phyloP scores from a whole-genome alignment of 2,888 invertebrate genomes.

The Erebia aethiops region DNA sequence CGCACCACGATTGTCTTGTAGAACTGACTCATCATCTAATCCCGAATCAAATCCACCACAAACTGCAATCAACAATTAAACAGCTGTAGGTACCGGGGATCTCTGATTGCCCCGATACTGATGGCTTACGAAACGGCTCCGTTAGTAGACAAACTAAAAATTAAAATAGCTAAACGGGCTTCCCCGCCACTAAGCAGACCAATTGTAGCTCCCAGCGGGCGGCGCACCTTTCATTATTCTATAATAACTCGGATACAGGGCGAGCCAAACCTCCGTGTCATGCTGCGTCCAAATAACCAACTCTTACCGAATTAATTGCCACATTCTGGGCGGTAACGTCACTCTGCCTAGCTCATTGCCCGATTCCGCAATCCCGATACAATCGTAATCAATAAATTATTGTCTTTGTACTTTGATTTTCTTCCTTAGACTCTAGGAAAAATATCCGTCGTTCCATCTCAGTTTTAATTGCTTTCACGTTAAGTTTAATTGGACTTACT shows the following conservation, averaged over 20 bases:
- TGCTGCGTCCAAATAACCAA: constrained; percentile 69
- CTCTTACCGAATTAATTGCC: constrained; percentile 79
- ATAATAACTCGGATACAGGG: constrained; percentile 78
- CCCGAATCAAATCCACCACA: constrained; percentile 35
- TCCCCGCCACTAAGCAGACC: constrained; percentile 76
- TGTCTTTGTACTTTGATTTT: constrained; percentile 38
- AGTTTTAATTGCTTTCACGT: constrained; percentile 7
- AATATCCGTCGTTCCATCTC: constrained; percentile 5
- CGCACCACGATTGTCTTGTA: constrained; percentile 5
- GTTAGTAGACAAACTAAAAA: constrained; percentile 82
- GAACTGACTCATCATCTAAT: constrained; percentile 33
- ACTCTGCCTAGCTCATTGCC: constrained; percentile 57
- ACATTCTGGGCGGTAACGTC: constrained; percentile 77
- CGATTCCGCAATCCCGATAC: constrained; percentile 51
- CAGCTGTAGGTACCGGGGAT: constrained; percentile 32
- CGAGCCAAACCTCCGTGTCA: constrained; percentile 69
- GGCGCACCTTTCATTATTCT: constrained; percentile 81
- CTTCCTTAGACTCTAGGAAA: constrained; percentile 3
- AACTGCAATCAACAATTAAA: constrained; percentile 38
- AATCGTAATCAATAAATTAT: constrained; percentile 52
- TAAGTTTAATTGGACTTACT: constrained; percentile 11
- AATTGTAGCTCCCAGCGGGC: constrained; percentile 81
- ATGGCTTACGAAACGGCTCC: constrained; percentile 69
- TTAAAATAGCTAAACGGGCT: constrained; percentile 81
- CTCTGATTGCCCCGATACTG: constrained; percentile 58